Evolutionary conservation across 2,797 vertebrate species (phyloP), one percentile per base, ranked within the genome.

Genomic region (Diplodus sargus): DNA sequence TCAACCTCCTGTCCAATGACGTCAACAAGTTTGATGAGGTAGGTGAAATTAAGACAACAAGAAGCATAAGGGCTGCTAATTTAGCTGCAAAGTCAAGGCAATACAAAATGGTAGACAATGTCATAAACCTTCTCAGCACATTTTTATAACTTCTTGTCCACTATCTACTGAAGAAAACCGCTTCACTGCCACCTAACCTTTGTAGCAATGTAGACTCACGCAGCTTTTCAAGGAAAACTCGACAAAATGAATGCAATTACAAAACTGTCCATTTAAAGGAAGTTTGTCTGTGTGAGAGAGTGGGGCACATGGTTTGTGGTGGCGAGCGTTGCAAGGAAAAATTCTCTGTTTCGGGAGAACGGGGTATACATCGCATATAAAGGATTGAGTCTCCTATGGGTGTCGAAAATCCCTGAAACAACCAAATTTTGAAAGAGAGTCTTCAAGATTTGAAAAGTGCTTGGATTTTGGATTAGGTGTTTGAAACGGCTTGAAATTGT

Each of bases 21-120:
- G 98, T 99, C 87, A 97, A 97, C 92, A 97, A 95, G 88, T 98
- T 98, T 84, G 98, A 99, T 90, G 96, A 98, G 79, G 97, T 98
- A 91, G 52, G 94, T 78, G 10, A 47, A 52, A 51, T 57, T 49
- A 20, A 16, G 8, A 11, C 13, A 20, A 20, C n/a, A 34, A 47
- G 15, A 65, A 48, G 39, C 5, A 23, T n/a, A 45, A 1, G 18
- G 23, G 56, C 2, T 28, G 11, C 11, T 42, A 5, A 54, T n/a
- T 13, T 7, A 43, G 16, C 25, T 42, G 20, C 47, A 25, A 18
- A 39, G 34, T 39, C 9, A 39, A 39, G 39, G 39, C 39, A 39
- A 11, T 39, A 39, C 39, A 49, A 9, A 22, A 51, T 43, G 12
- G 16, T 7, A 52, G 39, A 15, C 34, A 16, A 3, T 5, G 47